These are phyloP conservation scores for Rhyacophila evoluta DNA, from an alignment of 2,888 invertebrate genomes.

Conservation along the genomic window DNA sequence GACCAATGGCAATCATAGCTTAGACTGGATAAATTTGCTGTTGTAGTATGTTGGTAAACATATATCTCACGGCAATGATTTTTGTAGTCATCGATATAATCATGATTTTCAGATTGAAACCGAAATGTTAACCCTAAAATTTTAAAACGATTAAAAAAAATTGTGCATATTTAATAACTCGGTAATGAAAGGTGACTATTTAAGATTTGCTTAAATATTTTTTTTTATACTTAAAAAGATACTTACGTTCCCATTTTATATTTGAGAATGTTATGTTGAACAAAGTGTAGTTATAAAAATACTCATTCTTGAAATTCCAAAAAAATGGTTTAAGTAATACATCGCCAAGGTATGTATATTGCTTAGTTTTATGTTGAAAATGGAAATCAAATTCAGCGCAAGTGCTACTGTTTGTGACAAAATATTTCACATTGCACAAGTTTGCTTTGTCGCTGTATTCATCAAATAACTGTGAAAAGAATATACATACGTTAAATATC, in stretches of 20 bases:
- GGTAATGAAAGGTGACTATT: no score
- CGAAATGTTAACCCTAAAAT: slow-evolving; percentile 45
- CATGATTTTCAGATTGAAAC: slow-evolving; percentile 31
- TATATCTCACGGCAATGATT: slow-evolving; percentile 50
- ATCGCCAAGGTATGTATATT: slow-evolving; percentile 36
- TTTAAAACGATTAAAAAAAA: no score
- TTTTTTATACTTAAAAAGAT: neutral
- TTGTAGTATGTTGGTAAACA: neutral
- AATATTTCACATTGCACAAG: slow-evolving; percentile 37
- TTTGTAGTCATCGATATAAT: slow-evolving; percentile 34
- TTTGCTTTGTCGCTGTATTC: neutral
- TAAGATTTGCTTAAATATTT: no score
- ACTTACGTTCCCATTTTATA: slow-evolving; percentile 50
- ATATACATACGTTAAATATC: no score
- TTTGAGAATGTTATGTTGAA: slow-evolving; percentile 49
- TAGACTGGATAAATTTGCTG: slow-evolving; percentile 6
- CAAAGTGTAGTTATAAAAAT: slow-evolving; percentile 33
- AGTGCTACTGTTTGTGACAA: slow-evolving; percentile 35
- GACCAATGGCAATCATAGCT: slow-evolving; percentile 52
- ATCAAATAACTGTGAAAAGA: slow-evolving; percentile 38
- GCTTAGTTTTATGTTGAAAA: slow-evolving; percentile 23
- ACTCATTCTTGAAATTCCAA: slow-evolving; percentile 41
- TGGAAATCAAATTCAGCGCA: slow-evolving; percentile 38
- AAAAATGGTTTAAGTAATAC: slow-evolving; percentile 42
- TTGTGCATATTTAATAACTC: no score